phyloP scores from a whole-genome alignment of 2,888 invertebrate genomes.

The Nebria salina region DNA sequence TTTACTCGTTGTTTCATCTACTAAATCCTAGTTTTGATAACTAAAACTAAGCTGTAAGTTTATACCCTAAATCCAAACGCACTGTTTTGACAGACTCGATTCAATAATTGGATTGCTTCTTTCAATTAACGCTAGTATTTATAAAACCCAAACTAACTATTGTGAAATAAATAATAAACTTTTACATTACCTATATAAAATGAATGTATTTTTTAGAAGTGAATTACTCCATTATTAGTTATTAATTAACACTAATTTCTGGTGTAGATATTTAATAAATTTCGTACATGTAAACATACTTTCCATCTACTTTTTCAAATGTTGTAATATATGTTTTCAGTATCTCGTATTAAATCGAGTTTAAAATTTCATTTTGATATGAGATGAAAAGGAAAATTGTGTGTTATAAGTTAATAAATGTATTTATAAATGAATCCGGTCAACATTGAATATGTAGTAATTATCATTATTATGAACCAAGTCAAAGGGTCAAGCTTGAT shows the following conservation, averaged over 20 bases:
- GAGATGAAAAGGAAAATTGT: neutral
- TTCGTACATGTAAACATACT: no score
- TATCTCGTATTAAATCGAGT: no score
- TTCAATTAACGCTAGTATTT: neutral
- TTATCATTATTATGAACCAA: neutral
- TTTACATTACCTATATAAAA: no score
- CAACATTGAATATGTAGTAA: neutral
- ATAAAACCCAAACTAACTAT: no score
- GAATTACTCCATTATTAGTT: no score
- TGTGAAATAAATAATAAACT: no score
- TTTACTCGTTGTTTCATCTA: neutral
- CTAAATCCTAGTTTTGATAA: constrained; percentile 13
- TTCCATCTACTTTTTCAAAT: no score
- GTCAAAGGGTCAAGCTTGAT: neutral
- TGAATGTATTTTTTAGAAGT: no score
- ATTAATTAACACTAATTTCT: no score
- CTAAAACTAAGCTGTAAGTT: constrained; percentile 19
- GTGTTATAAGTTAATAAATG: neutral
- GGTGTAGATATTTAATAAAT: no score
- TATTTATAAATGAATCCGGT: neutral
- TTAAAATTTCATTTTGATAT: no score
- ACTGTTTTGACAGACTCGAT: constrained; percentile 26
- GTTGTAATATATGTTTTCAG: no score
- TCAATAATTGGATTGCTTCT: constrained; percentile 12
- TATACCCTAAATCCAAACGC: constrained; percentile 19